Evolutionary conservation across 2,113 vertebrate genomes (phyloP), one percentile per base, ranked within the genome.

Genomic region (Epinephelus moara): DNA sequence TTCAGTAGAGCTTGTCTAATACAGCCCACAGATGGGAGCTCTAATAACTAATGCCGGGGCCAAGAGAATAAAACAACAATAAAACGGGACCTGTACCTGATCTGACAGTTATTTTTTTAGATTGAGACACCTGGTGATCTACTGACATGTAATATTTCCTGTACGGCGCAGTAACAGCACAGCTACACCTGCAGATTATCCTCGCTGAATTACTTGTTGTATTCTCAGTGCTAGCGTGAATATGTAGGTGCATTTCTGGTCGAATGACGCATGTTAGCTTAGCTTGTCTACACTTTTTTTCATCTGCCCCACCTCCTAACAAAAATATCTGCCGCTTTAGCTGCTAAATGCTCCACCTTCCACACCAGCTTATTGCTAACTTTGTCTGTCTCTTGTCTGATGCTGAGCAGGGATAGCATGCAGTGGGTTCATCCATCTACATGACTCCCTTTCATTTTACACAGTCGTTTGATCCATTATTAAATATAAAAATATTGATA

Each of bases 1-100:
- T 80, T 84, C 62, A 69, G 81, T 63, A 30, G 75, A 92, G 87
- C 74, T 68, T 68, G 78, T 88, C 86, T 84, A 81, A 90, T 82
- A 75, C 69, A 72, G 52, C 72, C 8, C 66, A 73, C 84, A 88
- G 83, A 91, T 80, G 67, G 84, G 69, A 57, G 75, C 75, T 88
- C 42, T 86, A 89, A 89, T 87, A 85, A 83, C 57, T 82, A 68
- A 64, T 47, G 19, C 57, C 59, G 71, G 25, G 23, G 42, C 75
- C 50, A 63, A 67, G 59, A 85, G 77, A 85, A 60, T 73, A 67
- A 80, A 73, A 86, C 7, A 70, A 64, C 50, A 68, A 82, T 59
- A 70, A 78, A 81, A 60, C 27, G 47, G 64, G 57, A 75, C 59
- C 49, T 75, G 19, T 23, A 68, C 63, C 30, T 81, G 63, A 81